A percentile compares a stretch with the other conserved stretches of the same genome.
Evolutionary conservation across 2,888 invertebrate genomes (phyloP).

Genomic region (Parnassius apollo): DNA sequence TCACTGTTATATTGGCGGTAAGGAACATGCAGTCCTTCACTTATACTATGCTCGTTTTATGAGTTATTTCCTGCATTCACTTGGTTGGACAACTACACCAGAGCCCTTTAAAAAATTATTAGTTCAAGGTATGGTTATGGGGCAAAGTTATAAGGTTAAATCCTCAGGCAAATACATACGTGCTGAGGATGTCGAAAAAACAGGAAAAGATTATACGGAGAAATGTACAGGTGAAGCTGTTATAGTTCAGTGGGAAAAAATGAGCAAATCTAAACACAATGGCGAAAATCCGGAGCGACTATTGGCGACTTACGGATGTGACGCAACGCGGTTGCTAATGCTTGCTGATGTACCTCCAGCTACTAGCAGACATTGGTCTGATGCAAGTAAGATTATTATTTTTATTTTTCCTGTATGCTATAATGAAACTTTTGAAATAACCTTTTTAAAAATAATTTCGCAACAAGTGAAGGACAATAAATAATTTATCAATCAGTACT

Average conservation of each 20-base stretch:
- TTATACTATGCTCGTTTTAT: slow-evolving; percentile 98
- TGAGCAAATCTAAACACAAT: slow-evolving; percentile 99
- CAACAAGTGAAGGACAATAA: too few species aligned
- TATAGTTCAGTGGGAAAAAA: slow-evolving; percentile 94
- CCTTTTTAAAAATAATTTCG: too few species aligned
- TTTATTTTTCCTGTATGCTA: neutral
- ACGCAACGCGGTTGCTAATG: slow-evolving; percentile 94
- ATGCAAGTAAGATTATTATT: slow-evolving; percentile 83
- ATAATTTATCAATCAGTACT: too few species aligned
- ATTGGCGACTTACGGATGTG: slow-evolving; percentile 90
- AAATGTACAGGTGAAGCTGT: slow-evolving; percentile 85
- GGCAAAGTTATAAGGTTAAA: slow-evolving; percentile 88
- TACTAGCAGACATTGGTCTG: slow-evolving; percentile 94
- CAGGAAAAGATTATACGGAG: slow-evolving; percentile 82
- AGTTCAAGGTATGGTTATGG: slow-evolving; percentile 98
- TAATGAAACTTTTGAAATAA: too few species aligned
- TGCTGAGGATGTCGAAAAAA: slow-evolving; percentile 82
- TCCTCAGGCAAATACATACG: slow-evolving; percentile 89
- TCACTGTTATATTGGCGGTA: slow-evolving; percentile 97
- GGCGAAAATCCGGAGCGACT: slow-evolving; percentile 95
- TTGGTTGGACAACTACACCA: slow-evolving; percentile 85
- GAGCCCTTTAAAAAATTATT: slow-evolving; percentile 96
- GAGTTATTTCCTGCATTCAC: slow-evolving; percentile 92
- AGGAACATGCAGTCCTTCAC: slow-evolving; percentile 98
- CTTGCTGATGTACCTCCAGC: slow-evolving; percentile 95